Evolutionary conservation across 2,797 vertebrate genomes (phyloP).

Genomic region (Halcyon badia): DNA sequence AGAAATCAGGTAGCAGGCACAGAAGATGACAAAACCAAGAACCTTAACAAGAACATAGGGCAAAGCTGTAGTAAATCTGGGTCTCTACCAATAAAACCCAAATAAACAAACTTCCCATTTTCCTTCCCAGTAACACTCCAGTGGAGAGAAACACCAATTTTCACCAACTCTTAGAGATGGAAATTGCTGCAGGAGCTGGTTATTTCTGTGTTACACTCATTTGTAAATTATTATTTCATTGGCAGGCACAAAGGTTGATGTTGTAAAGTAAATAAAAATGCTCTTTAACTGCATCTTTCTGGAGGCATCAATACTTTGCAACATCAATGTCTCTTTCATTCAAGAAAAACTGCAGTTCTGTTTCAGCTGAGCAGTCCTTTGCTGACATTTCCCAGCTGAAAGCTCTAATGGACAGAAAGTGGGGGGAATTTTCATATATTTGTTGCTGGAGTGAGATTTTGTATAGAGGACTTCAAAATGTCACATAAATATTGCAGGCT

Average conservation of each 20-base stretch:
- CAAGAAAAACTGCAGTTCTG: constrained; percentile 32
- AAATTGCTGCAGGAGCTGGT: not conserved
- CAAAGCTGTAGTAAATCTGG: not conserved
- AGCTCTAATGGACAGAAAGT: not conserved
- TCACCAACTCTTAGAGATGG: not conserved
- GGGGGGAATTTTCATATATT: constrained; percentile 17
- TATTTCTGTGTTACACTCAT: not conserved
- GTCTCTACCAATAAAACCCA: not conserved
- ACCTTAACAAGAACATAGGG: not conserved
- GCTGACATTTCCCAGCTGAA: constrained; percentile 33
- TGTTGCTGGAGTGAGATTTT: not conserved
- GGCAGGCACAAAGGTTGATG: not conserved
- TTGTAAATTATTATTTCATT: not conserved
- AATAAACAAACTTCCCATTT: not conserved
- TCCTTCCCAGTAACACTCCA: not conserved
- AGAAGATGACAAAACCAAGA: not conserved
- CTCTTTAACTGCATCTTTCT: constrained; percentile 20
- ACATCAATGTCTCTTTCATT: constrained; percentile 25
- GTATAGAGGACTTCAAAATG: not conserved
- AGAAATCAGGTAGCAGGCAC: not conserved
- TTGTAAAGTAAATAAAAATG: constrained; percentile 22
- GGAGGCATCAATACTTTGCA: not conserved
- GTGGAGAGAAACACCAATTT: not conserved
- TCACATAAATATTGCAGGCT: constrained; percentile 44
- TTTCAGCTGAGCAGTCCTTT: not conserved